Evolutionary conservation across 2,113 vertebrate genomes (phyloP).

Genomic region (Isurus oxyrinchus): DNA sequence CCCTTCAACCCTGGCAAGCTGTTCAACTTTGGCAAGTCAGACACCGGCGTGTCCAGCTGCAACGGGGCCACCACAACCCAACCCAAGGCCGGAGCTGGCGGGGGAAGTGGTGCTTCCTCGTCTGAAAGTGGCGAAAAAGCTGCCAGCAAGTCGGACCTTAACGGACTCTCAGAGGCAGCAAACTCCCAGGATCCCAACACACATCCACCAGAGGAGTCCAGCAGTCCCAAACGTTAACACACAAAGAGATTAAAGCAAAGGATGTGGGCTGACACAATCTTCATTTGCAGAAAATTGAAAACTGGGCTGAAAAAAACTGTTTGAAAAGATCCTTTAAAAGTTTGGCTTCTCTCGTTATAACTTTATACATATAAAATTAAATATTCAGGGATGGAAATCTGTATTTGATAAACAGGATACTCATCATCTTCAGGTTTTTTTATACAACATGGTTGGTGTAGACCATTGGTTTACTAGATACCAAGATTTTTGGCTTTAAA

Average conservation of each 20-base stretch:
- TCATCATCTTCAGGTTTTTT: slow-evolving; percentile 31
- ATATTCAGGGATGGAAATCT: slow-evolving; percentile 23
- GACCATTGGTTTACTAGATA: background rate
- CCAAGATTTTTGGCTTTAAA: background rate
- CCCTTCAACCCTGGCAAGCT: slow-evolving; percentile 85
- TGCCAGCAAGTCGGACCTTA: slow-evolving; percentile 62
- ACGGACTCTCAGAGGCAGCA: slow-evolving; percentile 66
- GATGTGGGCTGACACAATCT: background rate
- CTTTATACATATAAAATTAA: background rate
- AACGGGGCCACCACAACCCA: slow-evolving; percentile 53
- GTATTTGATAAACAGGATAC: slow-evolving; percentile 18
- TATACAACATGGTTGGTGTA: background rate
- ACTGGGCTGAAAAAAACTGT: background rate
- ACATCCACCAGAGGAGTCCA: background rate
- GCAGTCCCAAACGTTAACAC: slow-evolving; percentile 22
- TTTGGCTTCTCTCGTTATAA: background rate
- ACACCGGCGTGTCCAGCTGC: slow-evolving; percentile 51
- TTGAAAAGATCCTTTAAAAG: background rate
- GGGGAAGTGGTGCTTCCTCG: slow-evolving; percentile 39
- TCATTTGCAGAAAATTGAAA: background rate
- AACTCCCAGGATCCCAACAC: slow-evolving; percentile 55
- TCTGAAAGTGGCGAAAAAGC: slow-evolving; percentile 47
- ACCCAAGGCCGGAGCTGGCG: slow-evolving; percentile 41
- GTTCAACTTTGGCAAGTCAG: slow-evolving; percentile 73
- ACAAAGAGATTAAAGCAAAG: background rate